Conservation (phyloP, 2,888 invertebrate genomes). For the Tetranychus piercei region DNA sequence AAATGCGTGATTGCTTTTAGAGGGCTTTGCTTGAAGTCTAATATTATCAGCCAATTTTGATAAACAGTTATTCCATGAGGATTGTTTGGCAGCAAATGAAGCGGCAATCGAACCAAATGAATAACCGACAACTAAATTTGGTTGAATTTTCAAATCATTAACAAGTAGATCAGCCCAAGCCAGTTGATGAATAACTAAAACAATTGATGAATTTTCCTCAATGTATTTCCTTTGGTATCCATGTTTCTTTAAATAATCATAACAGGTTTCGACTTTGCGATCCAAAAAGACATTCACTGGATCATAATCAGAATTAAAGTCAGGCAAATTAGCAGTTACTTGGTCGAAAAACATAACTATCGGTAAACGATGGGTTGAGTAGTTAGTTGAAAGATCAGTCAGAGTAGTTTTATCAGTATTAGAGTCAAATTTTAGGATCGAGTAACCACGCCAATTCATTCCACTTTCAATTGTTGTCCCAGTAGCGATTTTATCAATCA, state of each 20-base stretch:
- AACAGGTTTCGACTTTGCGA: neutral
- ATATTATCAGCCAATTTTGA: neutral
- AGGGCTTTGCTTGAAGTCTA: neutral
- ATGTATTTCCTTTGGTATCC: neutral
- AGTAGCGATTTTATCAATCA: constrained; percentile 31
- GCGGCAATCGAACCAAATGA: neutral
- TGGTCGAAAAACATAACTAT: neutral
- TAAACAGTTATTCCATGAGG: neutral
- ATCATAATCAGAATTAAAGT: neutral
- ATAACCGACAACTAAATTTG: neutral
- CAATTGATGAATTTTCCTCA: neutral
- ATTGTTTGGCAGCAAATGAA: neutral
- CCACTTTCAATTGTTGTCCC: neutral
- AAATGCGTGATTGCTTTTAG: neutral
- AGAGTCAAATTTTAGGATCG: neutral
- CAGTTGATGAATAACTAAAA: neutral
- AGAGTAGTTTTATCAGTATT: neutral
- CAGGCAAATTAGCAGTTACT: neutral
- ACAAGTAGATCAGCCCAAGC: neutral
- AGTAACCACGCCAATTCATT: constrained; percentile 11
- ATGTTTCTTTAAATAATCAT: neutral
- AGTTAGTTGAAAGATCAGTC: neutral
- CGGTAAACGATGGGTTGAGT: neutral
- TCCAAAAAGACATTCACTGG: neutral
- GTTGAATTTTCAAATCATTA: neutral